Base-by-base conservation (phyloP, 2,888 invertebrate genomes). In the Melanchra persicariae region DNA sequence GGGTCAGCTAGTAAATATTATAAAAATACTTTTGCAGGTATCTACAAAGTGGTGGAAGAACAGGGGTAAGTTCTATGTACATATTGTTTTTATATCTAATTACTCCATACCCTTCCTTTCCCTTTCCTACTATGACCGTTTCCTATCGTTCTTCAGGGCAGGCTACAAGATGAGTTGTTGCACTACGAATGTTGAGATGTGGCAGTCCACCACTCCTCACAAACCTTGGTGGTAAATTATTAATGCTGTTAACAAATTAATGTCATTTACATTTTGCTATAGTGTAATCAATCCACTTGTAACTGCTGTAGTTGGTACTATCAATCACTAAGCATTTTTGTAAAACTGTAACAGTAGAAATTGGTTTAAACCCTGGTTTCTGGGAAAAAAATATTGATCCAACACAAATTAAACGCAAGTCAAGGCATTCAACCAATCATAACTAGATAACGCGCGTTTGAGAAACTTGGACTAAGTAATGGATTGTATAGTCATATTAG, bases 181-280 rank as follows among this genome's bases (percentile, higher is more conserved):
- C 81, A 88, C 92, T 80, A 89, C 92, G 81, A 93, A 93, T 85
- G 77, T 94, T 79, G 92, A 93, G 78, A 86, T 93, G 84, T 94
- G 94, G 94, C 90, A 89, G 76, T 80, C 89, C 26, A 84, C 87
- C 62, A 76, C 89, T 45, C 88, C 88, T 26, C 87, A 82, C 71
- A 91, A 90, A 78, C 89, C 92, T 59, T 95, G 95, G 95, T 95
- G 95, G 95, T 95, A 94, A 94, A 64, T 69, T 57, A 68, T 54
- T 43, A 34, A 52, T 51, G 12, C 34, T 77, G 26, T 40, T 63
- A 40, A 22, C 37, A 9, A 30, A 40, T 58, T 34, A 6, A 49
- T n/a, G 17, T 62, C 24, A 61, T 15, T 22, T 26, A 26, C 12
- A 43, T 37, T 60, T 51, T 37, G 37, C 7, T 24, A 60, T 60